Evolutionary conservation across 2,888 invertebrate genomes (phyloP).

Genomic region (Tholera decimalis): DNA sequence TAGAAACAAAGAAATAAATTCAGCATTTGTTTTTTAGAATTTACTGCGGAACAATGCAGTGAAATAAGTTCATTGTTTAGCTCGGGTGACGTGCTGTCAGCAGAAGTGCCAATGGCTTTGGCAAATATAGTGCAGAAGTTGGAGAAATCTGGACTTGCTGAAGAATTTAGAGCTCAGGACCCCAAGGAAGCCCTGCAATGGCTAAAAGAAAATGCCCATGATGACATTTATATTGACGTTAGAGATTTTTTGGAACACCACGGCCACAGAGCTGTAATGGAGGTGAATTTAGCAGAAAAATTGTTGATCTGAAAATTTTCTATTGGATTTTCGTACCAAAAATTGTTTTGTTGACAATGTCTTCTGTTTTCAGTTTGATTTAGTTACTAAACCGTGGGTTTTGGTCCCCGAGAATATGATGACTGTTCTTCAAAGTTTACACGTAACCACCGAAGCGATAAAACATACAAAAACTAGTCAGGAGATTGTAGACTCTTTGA

Average conservation of each 20-base stretch:
- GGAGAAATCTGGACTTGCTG: conserved; percentile 80
- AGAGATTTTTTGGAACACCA: conserved; percentile 92
- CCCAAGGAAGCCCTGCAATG: conserved; percentile 90
- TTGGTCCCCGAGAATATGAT: conserved; percentile 92
- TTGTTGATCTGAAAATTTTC: background rate
- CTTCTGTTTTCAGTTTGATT: conserved; percentile 91
- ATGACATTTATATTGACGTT: conserved; percentile 85
- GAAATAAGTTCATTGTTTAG: conserved; percentile 94
- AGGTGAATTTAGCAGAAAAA: conserved; percentile 81
- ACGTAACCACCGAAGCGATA: conserved; percentile 68
- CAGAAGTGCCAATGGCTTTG: conserved; percentile 93
- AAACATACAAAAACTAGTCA: conserved; percentile 74
- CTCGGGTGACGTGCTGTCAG: conserved; percentile 94
- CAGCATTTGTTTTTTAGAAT: conserved; percentile 83
- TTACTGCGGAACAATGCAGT: conserved; percentile 92
- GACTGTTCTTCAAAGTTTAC: conserved; percentile 91
- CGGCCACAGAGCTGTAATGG: conserved; percentile 93
- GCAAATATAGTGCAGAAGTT: conserved; percentile 86
- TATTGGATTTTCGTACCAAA: background rate
- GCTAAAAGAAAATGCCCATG: conserved; percentile 88
- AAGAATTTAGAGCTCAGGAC: conserved; percentile 87
- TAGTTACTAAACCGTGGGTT: conserved; percentile 93
- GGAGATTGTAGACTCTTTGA: conserved; percentile 88
- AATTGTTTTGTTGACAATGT: background rate
- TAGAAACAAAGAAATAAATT: background rate